These are phyloP conservation scores for Plagiodera versicolora DNA, from an alignment of 2,888 invertebrate species.

Conservation along the genomic window DNA sequence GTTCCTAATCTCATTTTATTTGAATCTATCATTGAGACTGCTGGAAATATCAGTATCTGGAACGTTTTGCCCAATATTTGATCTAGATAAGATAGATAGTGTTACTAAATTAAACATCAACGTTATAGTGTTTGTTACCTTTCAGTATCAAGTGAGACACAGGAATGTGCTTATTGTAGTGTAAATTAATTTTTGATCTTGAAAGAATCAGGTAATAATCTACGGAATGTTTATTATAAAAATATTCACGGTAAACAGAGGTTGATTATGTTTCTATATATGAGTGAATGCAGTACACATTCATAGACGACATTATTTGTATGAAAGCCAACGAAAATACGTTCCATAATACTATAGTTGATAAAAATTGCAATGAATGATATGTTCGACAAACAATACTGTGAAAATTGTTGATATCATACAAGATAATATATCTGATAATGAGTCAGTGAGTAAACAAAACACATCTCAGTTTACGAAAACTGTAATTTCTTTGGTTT, in stretches of 20 bases:
- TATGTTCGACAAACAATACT: neutral
- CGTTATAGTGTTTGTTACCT: neutral
- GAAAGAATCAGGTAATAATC: neutral
- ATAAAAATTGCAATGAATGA: too few species aligned
- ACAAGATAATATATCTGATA: neutral
- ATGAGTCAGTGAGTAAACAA: neutral
- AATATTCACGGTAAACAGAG: too few species aligned
- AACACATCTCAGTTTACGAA: too few species aligned
- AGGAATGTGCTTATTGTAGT: neutral
- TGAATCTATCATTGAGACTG: neutral
- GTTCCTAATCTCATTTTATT: neutral
- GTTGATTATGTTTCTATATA: too few species aligned
- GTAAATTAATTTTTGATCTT: neutral
- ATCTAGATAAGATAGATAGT: constrained; percentile 27
- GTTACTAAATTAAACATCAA: neutral
- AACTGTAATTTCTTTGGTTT: too few species aligned
- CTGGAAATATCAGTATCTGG: constrained; percentile 5
- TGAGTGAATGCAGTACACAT: too few species aligned
- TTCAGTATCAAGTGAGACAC: neutral
- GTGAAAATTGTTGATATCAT: neutral
- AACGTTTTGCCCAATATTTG: constrained; percentile 24
- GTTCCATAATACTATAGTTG: too few species aligned
- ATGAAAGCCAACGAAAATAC: too few species aligned
- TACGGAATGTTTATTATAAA: neutral
- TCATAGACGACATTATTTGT: too few species aligned